Evolutionary conservation across 2,888 invertebrate species (phyloP), one percentile per base, ranked within the genome.

Genomic region (Mystacides longicornis): DNA sequence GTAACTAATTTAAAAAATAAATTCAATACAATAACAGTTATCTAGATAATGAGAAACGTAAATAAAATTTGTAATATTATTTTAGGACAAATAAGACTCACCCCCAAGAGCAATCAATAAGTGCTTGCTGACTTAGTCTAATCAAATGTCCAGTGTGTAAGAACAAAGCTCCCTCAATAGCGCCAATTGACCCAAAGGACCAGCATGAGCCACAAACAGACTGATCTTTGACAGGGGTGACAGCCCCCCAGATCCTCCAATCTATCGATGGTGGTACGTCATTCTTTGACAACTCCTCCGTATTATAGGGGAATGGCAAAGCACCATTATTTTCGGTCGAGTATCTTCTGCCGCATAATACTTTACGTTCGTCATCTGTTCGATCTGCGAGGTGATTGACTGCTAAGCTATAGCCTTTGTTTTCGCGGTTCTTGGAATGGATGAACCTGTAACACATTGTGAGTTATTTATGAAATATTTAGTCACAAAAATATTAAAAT

Each of bases 161-260:
- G 73, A 90, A 96, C 67, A 85, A 84, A 0, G 94, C 93, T 1
- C 96, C 95, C 73, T 97, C 97, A 55, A 97, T 83, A 0, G 93
- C 82, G 7, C 96, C 96, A 56, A 91, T 86, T 0, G 95, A 93
- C 21, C 95, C 96, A 75, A 96, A 97, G 60, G 92, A 92, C 96
- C 96, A 96, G 65, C 96, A 97, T 0, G 94, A 95, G 0, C 97
- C 97, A 72, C 97, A 97, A 9, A 96, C 92, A 0, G 93, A 94
- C 75, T 97, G 97, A 79, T 97, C 96, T 86, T 87, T 93, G 9
- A 96, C 95, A 0, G 93, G 94, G 0, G 93, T 93, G 1, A 96
- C 94, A 52, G 95, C 96, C 11, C 96, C 96, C 64, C 79, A 85
- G 1, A 96, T 71, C 64, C 95, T 85, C 96, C 96, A 97, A 71